phyloP scores from a whole-genome alignment of 2,113 vertebrate genomes.

The Melanerpes aurifrons region DNA sequence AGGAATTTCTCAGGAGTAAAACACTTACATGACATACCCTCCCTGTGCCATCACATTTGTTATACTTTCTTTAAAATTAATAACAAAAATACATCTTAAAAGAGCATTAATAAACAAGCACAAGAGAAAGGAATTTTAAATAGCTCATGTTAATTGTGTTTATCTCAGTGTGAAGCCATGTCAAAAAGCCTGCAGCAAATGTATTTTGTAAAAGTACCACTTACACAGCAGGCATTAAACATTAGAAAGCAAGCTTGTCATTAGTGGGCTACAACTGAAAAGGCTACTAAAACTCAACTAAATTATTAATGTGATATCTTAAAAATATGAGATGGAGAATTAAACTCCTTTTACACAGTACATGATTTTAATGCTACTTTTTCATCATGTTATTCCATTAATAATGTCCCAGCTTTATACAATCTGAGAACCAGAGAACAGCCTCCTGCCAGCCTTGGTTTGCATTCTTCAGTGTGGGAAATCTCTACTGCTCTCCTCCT shows the following conservation, averaged over 20 bases:
- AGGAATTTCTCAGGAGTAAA: not conserved
- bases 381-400: not conserved
- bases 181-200: constrained; percentile 75
- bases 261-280: constrained; percentile 46
- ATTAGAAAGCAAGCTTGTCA: constrained; percentile 64
- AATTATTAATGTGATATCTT: constrained; percentile 67
- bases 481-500: not conserved
- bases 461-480: not conserved
- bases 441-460: not conserved
- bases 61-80: constrained; percentile 12
- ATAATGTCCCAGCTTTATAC: not conserved
- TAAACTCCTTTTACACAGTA: constrained; percentile 21
- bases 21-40: not conserved
- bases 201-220: constrained; percentile 70
- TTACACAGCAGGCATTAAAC: constrained; percentile 66
- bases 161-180: constrained; percentile 75
- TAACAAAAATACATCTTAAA: constrained; percentile 53
- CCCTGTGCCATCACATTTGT: not conserved
- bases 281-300: constrained; percentile 50
- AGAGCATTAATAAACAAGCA: constrained; percentile 72
- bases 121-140: constrained; percentile 63
- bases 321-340: constrained; percentile 18
- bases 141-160: constrained; percentile 77
- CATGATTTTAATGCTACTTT: not conserved
- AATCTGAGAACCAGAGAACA: not conserved